Base-by-base conservation (phyloP, 2,797 vertebrate species). In the Brotula barbata region DNA sequence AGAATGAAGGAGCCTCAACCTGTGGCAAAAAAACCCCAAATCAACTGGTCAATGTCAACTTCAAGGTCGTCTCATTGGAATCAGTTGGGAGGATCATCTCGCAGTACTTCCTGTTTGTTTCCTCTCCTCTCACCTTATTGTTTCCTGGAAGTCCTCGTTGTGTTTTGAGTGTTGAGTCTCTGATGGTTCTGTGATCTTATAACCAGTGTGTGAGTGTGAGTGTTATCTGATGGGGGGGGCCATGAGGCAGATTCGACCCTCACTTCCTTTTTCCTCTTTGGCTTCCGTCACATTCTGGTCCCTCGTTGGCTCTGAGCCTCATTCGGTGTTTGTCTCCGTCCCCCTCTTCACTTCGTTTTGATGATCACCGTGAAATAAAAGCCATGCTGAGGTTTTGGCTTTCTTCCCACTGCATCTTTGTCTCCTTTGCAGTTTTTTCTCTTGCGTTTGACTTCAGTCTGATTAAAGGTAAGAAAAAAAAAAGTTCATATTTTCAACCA, bases 181-280 rank as follows among this genome's bases (percentile, higher is more conserved):
- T n/a, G 25, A 49, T n/a, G 1, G 3, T 13, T 34, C 15, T 2
- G 1, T 7, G n/a, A 22, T 42, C 25, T 17, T 5, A 47, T 9
- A 6, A 36, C 8, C 21, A 28, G 34, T 36, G 34, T 40, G 21
- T 46, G 20, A 11, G 34, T 19, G 36, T 21, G 25, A 46, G 33
- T 45, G 58, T 55, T 80, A 79, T 87, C 75, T 72, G 34, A 2
- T 34, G 1, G 25, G 44, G 70, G 87, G 88, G 87, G 88, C 57
- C 88, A 68, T 53, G 63, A 11, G 53, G 76, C 90, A 91, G 89
- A 73, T 77, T 67, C 79, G 76, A 87, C 88, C 88, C 63, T 20
- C 1, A 0, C 46, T 81, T 91, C 87, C 88, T 83, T 78, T 82
- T 91, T 90, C 80, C 86, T 80, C 55, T 19, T 57, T 65, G 49